Conservation (phyloP, 2,113 vertebrate species). For the Raphicerus campestris region DNA sequence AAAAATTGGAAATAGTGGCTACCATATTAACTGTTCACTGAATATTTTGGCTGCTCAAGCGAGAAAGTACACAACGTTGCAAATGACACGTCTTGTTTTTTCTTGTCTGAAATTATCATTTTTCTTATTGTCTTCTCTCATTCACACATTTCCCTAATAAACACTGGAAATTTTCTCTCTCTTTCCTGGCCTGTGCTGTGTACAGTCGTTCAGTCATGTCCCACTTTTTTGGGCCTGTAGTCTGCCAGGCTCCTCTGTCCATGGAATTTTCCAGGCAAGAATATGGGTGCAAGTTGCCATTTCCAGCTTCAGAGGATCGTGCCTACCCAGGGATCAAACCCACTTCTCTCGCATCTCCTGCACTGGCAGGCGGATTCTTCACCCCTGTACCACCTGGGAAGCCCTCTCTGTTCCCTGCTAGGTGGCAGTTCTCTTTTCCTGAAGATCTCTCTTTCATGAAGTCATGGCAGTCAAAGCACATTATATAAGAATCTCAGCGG, state of each 20-base stretch:
- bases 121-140: slow-evolving; percentile 25
- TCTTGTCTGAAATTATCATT: background rate
- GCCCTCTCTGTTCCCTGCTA: background rate
- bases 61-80: background rate
- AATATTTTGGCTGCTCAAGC: background rate
- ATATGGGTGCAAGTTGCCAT: background rate
- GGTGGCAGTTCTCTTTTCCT: background rate
- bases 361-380: background rate
- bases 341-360: background rate
- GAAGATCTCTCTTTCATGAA: background rate
- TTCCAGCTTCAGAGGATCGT: background rate
- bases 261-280: background rate
- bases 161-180: background rate
- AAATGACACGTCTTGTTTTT: background rate
- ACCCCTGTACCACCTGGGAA: background rate
- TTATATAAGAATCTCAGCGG: background rate
- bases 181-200: background rate
- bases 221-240: background rate
- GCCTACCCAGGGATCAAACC: background rate
- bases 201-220: background rate
- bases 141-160: background rate
- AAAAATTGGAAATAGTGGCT: background rate
- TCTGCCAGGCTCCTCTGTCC: background rate
- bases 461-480: background rate
- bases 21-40: background rate